These are phyloP conservation scores for Merops nubicus DNA, from an alignment of 2,113 vertebrate species.

Conservation along the genomic window DNA sequence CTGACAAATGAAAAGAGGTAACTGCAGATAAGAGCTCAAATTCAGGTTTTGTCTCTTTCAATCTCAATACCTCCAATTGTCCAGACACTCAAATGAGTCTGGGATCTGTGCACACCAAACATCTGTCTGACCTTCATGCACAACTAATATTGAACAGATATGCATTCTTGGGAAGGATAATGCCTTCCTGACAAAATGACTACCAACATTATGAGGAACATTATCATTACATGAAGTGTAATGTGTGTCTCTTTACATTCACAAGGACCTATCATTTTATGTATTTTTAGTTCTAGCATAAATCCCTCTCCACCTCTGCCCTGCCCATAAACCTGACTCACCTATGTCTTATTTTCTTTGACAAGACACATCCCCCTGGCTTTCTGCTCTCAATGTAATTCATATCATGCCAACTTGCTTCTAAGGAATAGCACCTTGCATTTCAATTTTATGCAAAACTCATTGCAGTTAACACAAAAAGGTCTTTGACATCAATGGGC, in stretches of 20 bases:
- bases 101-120: not conserved
- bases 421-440: not conserved
- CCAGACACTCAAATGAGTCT: not conserved
- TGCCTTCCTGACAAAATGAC: not conserved
- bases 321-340: not conserved
- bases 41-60: not conserved
- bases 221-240: no score
- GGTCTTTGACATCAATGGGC: not conserved
- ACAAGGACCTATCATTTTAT: not conserved
- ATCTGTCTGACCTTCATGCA: not conserved
- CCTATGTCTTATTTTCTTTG: not conserved
- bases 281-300: not conserved
- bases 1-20: not conserved
- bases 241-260: no score
- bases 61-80: not conserved
- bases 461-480: not conserved
- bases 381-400: not conserved
- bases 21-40: not conserved
- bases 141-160: not conserved
- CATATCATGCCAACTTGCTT: not conserved
- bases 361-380: not conserved
- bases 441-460: not conserved
- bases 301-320: not conserved
- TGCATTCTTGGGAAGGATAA: not conserved
- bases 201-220: not conserved